These are phyloP conservation scores for Idaea biselata DNA, from an alignment of 2,888 invertebrate genomes.

Conservation along the genomic window DNA sequence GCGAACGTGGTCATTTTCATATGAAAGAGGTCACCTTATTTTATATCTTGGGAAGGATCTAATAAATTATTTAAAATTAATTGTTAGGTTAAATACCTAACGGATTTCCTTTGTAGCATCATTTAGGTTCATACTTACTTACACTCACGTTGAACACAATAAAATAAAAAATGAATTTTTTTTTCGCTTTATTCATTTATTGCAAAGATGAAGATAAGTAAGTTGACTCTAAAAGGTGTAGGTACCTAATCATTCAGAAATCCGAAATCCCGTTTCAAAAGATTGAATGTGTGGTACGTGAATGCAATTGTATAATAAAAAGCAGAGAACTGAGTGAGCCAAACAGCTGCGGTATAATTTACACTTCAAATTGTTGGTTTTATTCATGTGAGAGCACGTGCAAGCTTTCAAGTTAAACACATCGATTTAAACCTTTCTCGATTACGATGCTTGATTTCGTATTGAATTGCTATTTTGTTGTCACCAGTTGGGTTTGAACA, in stretches of 20 bases:
- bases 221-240: not conserved
- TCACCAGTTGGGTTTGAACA: not conserved
- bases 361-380: slow-evolving; percentile 20
- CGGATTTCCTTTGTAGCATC: slow-evolving; percentile 7
- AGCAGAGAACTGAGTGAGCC: slow-evolving; percentile 6
- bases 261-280: not conserved
- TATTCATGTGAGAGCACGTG: slow-evolving; percentile 18
- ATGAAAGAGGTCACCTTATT: slow-evolving; percentile 21
- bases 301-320: slow-evolving; percentile 8
- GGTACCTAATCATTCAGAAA: not conserved
- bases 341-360: slow-evolving; percentile 14
- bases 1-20: slow-evolving; percentile 21
- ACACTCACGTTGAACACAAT: not conserved
- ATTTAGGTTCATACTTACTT: not conserved
- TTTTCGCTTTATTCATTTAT: not conserved
- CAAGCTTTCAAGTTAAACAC: slow-evolving; percentile 4
- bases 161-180: not conserved
- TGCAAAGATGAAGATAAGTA: not conserved
- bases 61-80: slow-evolving; percentile 13
- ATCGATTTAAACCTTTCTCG: not conserved
- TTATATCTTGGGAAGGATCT: slow-evolving; percentile 14
- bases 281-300: not conserved
- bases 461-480: not conserved
- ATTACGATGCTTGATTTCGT: slow-evolving; percentile 1
- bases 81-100: slow-evolving; percentile 14